phyloP scores from a whole-genome alignment of 2,888 invertebrate species.

The Lacanobia wlatinum region DNA sequence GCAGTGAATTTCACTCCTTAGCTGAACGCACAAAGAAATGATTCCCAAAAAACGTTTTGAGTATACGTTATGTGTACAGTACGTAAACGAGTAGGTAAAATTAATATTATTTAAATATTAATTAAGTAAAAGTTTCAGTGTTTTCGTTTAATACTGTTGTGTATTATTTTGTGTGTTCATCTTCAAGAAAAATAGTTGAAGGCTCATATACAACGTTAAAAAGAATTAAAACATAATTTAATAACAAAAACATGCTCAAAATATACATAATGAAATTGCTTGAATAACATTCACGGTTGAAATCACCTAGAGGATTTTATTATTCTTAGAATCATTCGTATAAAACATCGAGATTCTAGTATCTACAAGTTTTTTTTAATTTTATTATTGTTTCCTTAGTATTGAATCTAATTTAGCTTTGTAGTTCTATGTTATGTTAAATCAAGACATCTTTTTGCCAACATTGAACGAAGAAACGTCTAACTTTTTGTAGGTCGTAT shows the following conservation, averaged over 20 bases:
- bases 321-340: slow-evolving; percentile 23
- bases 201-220: background rate
- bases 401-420: background rate
- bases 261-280: slow-evolving; percentile 20
- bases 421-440: background rate
- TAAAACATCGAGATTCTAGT: slow-evolving; percentile 8
- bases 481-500: background rate
- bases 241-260: slow-evolving; percentile 24
- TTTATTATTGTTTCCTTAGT: background rate
- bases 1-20: background rate
- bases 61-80: background rate
- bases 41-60: background rate
- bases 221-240: slow-evolving; percentile 8
- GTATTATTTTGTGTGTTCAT: too few species aligned
- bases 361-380: background rate
- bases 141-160: too few species aligned
- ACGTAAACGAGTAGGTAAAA: too few species aligned
- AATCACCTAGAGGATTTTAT: slow-evolving; percentile 25
- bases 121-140: too few species aligned
- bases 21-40: background rate
- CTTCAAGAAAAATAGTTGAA: slow-evolving; percentile 7
- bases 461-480: background rate
- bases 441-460: background rate
- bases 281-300: slow-evolving; percentile 41
- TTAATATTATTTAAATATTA: too few species aligned